These are phyloP conservation scores for Calidris pygmaea DNA, from an alignment of 2,113 vertebrate species.

Conservation along the genomic window DNA sequence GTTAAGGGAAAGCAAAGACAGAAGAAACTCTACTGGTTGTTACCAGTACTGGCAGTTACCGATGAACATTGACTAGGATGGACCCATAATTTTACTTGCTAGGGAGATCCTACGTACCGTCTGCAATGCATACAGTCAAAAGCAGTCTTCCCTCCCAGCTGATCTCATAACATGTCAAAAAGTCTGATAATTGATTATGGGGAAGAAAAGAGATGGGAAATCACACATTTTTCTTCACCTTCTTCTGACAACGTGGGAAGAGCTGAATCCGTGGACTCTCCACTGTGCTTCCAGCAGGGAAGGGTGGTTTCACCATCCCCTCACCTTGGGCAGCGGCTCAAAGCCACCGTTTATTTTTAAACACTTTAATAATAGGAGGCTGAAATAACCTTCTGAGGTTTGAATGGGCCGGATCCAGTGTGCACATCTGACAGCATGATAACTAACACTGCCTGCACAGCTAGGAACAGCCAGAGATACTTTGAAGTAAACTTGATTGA, in stretches of 20 bases:
- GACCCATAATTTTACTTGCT: not conserved
- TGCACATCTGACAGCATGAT: not conserved
- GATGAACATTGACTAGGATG: not conserved
- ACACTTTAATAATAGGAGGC: slow-evolving; percentile 34
- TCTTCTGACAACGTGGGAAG: not conserved
- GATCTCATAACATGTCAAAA: not conserved
- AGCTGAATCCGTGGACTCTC: not conserved
- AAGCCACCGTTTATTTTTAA: slow-evolving; percentile 43
- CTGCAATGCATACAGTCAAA: not conserved
- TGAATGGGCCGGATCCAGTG: not conserved
- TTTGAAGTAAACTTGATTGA: slow-evolving; percentile 21
- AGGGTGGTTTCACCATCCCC: not conserved
- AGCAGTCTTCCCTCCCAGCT: not conserved
- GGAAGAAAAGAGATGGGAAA: not conserved
- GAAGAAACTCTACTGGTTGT: not conserved
- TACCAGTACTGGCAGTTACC: not conserved
- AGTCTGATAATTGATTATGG: not conserved
- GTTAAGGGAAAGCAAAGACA: not conserved
- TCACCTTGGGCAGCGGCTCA: slow-evolving; percentile 12
- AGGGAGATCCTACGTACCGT: not conserved
- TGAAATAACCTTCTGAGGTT: slow-evolving; percentile 30
- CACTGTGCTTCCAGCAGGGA: not conserved
- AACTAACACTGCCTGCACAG: not conserved
- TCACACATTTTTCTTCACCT: not conserved
- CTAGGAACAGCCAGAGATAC: not conserved